Percentiles rank a stretch among this genome's conserved stretches.
These are phyloP conservation scores for Cirrhinus mrigala DNA, from an alignment of 2,797 vertebrate genomes.

Conservation along the genomic window DNA sequence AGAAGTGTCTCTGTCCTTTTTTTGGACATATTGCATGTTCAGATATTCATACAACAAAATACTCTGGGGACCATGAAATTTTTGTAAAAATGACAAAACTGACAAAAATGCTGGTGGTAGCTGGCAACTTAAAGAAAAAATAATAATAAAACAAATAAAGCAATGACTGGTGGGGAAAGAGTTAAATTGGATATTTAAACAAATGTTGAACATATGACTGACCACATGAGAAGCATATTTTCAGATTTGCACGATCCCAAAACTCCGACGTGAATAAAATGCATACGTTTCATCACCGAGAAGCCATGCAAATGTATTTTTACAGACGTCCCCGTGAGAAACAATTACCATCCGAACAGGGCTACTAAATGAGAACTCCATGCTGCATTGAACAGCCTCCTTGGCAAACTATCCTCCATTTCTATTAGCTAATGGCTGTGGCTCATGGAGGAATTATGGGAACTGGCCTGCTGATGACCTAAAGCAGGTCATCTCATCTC, in stretches of 20 bases:
- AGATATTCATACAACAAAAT: neutral
- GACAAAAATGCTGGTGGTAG: neutral
- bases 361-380: slow-evolving; percentile 43
- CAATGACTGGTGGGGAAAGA: neutral
- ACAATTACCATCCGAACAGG: slow-evolving; percentile 17
- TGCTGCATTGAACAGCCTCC: slow-evolving; percentile 34
- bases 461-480: slow-evolving; percentile 10
- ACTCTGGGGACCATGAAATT: neutral
- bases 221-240: neutral
- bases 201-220: neutral
- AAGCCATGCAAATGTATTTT: neutral
- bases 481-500: slow-evolving; percentile 1
- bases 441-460: slow-evolving; percentile 44
- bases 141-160: too few relatives aligned
- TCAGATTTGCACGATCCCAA: neutral
- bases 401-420: slow-evolving; percentile 41
- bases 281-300: neutral
- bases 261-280: neutral
- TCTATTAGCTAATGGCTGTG: slow-evolving; percentile 46
- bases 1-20: neutral
- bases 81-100: neutral
- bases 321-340: slow-evolving; percentile 23
- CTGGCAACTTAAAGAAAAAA: neutral
- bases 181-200: neutral
- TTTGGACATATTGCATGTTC: neutral